Conservation (phyloP, 2,113 vertebrate species). For the Colinus virginianus region DNA sequence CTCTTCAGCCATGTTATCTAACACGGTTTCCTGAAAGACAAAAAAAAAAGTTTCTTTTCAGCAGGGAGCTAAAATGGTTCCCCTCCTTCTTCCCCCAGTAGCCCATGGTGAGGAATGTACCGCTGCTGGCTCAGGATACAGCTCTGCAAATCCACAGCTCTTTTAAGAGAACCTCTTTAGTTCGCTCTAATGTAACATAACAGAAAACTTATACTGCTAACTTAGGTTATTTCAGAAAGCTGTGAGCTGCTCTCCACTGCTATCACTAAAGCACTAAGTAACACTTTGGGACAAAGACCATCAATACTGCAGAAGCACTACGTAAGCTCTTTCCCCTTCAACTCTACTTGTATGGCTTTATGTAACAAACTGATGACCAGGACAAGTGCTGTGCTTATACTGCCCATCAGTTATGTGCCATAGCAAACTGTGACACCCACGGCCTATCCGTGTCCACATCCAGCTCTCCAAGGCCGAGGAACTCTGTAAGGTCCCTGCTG, state of each 20-base stretch:
- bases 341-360: background rate
- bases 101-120: background rate
- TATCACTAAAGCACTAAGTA: background rate
- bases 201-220: conserved; percentile 34
- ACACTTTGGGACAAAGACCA: background rate
- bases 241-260: background rate
- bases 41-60: background rate
- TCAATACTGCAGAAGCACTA: background rate
- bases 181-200: conserved; percentile 2
- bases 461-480: background rate
- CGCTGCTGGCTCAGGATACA: background rate
- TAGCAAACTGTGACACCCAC: fast-evolving
- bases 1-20: conserved; percentile 41
- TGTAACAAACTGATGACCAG: background rate
- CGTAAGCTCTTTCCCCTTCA: background rate
- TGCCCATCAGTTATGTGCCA: fast-evolving
- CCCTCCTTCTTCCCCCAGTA: background rate
- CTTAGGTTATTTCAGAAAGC: conserved; percentile 23
- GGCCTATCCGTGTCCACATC: background rate
- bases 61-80: background rate
- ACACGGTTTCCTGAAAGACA: conserved; percentile 73
- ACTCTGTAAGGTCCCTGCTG: background rate
- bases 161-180: background rate
- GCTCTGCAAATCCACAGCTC: background rate
- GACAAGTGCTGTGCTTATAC: background rate